A percentile compares a stretch with the other conserved stretches of the same genome.
phyloP scores from a whole-genome alignment of 2,113 vertebrate genomes.

The Platichthys flesus region DNA sequence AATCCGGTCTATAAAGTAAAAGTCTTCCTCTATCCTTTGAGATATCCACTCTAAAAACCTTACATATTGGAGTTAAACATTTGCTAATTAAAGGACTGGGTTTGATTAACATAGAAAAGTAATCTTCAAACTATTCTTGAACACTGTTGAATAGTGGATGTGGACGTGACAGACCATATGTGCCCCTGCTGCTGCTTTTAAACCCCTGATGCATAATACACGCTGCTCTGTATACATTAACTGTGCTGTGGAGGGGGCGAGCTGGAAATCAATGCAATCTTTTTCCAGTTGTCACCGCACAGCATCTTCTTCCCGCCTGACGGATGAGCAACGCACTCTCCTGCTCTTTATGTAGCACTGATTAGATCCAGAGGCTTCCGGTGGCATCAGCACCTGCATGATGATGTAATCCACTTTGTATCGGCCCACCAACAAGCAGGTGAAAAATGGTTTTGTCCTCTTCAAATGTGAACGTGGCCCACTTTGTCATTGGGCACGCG shows the following conservation, averaged over 20 bases:
- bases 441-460: neutral
- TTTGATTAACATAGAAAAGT: neutral
- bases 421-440: neutral
- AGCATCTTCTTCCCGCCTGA: constrained; percentile 41
- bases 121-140: neutral
- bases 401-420: constrained; percentile 24
- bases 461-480: neutral
- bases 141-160: neutral
- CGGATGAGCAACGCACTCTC: constrained; percentile 28
- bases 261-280: constrained; percentile 62
- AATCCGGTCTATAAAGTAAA: no score
- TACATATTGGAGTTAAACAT: neutral
- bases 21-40: no score
- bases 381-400: constrained; percentile 22
- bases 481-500: neutral
- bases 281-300: constrained; percentile 38
- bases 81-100: neutral
- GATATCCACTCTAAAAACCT: no score
- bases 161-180: neutral
- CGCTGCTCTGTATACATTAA: constrained; percentile 52
- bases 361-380: constrained; percentile 49
- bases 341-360: constrained; percentile 38
- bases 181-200: neutral
- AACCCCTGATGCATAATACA: constrained; percentile 37
- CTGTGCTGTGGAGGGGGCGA: constrained; percentile 24